Percentiles rank a stretch among this genome's conserved stretches.
Conservation (phyloP, 1,140 invertebrate genomes). For the Telenomus remus region DNA sequence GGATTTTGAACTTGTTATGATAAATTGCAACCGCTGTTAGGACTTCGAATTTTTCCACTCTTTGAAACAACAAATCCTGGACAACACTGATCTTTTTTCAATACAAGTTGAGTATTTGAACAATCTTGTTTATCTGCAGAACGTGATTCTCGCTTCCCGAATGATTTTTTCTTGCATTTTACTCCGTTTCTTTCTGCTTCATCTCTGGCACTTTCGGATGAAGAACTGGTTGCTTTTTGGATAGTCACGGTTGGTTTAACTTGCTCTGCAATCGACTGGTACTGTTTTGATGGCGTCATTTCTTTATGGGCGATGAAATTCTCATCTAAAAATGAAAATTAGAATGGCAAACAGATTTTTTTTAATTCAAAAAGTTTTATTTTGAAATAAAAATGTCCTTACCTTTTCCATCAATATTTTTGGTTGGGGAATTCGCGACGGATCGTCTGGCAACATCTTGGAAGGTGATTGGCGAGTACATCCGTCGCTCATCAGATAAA, state of each 20-base stretch:
- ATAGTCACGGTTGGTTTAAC: background rate
- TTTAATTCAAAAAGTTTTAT: too few species aligned
- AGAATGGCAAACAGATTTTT: too few species aligned
- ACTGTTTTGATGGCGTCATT: background rate
- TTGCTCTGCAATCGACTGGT: background rate
- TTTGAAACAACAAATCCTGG: slow-evolving; percentile 72
- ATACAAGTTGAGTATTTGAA: slow-evolving; percentile 59
- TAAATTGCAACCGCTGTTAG: slow-evolving; percentile 62
- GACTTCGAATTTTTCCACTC: slow-evolving; percentile 63
- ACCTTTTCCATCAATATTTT: slow-evolving; percentile 69
- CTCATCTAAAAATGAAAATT: background rate
- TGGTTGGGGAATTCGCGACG: slow-evolving; percentile 83
- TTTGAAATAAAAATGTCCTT: slow-evolving; percentile 16
- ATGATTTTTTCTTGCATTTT: background rate
- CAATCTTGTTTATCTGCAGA: slow-evolving; percentile 49
- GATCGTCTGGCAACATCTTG: slow-evolving; percentile 86
- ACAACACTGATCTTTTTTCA: slow-evolving; percentile 71
- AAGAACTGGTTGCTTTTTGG: background rate
- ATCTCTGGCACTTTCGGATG: background rate
- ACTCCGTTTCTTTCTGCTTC: background rate
- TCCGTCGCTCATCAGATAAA: slow-evolving; percentile 77
- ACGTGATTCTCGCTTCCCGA: slow-evolving; percentile 16
- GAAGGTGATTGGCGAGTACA: slow-evolving; percentile 90
- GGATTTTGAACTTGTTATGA: slow-evolving; percentile 16
- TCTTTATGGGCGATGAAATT: background rate